Base-by-base conservation (phyloP, 2,888 invertebrate species). In the Pheosia gnoma region DNA sequence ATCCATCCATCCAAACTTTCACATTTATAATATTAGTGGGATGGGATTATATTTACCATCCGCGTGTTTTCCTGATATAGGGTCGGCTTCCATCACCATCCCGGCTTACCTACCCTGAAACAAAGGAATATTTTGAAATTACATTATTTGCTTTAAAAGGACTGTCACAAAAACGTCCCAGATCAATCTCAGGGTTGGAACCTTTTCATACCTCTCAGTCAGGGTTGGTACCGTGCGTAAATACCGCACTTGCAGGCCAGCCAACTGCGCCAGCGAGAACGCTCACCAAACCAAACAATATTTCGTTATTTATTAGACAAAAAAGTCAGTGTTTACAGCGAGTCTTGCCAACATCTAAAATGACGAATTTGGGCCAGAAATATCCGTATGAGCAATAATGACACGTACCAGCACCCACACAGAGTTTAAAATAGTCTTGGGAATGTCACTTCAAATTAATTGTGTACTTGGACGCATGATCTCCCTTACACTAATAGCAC, bases 41-140 rank as follows among this genome's bases (percentile, higher is more conserved):
- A 9, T 55, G 52, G n/a, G 25, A 25, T 43, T n/a, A 65, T 76
- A 80, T 72, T 89, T 83, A 92, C 93, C 93, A 79, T 92, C 93
- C 57, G 82, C 77, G 62, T 79, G 90, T 74, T 91, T 90, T 66
- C 88, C 91, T 70, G 88, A 76, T 66, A 92, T 89, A 45, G 91
- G 89, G 76, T 92, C 87, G 54, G 92, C 90, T 85, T 92, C 93
- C 88, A 92, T 90, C 81, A 93, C 93, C 93, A 93, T 93, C 67
- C 73, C 83, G 83, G 80, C 66, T 75, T 65, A 78, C 72, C 68
- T 69, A 81, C 76, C 83, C 91, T 92, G 86, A 47, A 89, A 90
- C 82, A 82, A 74, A 72, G 68, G 66, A 74, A 59, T 45, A 7
- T 10, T n/a, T 41, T 38, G 9, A 56, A 13, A 45, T 5, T 13